Percentiles rank a stretch among this genome's conserved stretches.
phyloP scores from a whole-genome alignment of 1,140 invertebrate species.

The Spodoptera litura region DNA sequence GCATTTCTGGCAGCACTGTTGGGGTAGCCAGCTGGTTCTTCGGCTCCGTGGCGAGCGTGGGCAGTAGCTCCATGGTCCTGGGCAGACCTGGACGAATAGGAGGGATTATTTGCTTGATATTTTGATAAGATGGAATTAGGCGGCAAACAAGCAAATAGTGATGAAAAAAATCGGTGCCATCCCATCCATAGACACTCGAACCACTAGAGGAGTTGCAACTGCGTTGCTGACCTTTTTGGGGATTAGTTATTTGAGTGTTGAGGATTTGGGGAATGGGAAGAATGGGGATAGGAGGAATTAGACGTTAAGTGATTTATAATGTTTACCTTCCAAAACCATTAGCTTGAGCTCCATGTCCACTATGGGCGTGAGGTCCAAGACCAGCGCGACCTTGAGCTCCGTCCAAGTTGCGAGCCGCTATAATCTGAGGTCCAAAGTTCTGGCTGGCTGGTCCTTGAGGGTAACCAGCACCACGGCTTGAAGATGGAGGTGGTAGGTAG shows the following conservation, averaged over 20 bases:
- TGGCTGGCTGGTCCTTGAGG: slow-evolving; percentile 55
- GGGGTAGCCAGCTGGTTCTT: slow-evolving; percentile 43
- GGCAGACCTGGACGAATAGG: background rate
- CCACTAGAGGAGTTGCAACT: no score
- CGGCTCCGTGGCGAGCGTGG: slow-evolving; percentile 43
- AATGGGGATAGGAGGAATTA: no score
- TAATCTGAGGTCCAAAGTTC: slow-evolving; percentile 60
- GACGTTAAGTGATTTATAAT: background rate
- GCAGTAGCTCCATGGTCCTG: slow-evolving; percentile 17
- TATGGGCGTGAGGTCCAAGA: background rate
- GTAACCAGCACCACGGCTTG: slow-evolving; percentile 56
- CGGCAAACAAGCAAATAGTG: no score
- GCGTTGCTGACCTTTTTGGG: no score
- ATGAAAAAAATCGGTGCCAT: no score
- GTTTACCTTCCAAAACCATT: slow-evolving; percentile 45
- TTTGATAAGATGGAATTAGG: no score
- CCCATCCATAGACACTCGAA: no score
- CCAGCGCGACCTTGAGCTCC: slow-evolving; percentile 26
- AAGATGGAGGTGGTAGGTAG: slow-evolving; percentile 70
- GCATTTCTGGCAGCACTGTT: slow-evolving; percentile 44
- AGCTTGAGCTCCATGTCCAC: slow-evolving; percentile 43
- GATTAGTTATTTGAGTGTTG: no score
- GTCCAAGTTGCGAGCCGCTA: slow-evolving; percentile 64
- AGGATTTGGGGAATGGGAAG: no score
- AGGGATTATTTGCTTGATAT: no score